Conservation (phyloP, 2,113 vertebrate species). For the Anthoscopus minutus region DNA sequence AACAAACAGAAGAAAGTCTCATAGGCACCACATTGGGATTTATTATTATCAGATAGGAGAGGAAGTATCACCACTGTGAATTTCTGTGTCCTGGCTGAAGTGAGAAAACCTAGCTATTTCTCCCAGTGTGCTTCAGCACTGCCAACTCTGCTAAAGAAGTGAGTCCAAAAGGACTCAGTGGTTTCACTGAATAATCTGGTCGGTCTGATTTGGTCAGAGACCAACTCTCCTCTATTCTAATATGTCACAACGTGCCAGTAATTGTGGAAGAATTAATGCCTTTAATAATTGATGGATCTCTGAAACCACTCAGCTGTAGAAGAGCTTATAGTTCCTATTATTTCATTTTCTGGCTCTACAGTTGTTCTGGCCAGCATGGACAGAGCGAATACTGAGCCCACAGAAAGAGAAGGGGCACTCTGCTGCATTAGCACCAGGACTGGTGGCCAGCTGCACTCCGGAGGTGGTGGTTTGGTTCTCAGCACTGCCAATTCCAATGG, state of each 20-base stretch:
- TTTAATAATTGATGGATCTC: slow-evolving; percentile 38
- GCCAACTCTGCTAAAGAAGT: not conserved
- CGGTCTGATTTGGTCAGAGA: not conserved
- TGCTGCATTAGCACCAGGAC: not conserved
- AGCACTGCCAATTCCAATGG: not conserved
- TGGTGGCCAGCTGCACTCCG: not conserved
- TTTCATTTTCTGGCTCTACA: slow-evolving; percentile 6
- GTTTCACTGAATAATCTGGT: not conserved
- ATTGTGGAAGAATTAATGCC: slow-evolving; percentile 26
- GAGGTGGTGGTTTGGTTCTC: not conserved
- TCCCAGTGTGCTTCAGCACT: not conserved
- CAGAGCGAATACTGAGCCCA: not conserved
- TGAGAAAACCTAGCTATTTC: not conserved
- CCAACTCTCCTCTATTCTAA: not conserved
- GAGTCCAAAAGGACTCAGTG: not conserved
- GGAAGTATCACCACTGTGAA: not conserved
- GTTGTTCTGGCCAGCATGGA: not conserved
- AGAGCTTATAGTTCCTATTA: slow-evolving; percentile 4
- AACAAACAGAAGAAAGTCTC: not conserved
- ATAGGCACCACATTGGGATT: not conserved
- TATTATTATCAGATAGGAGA: not conserved
- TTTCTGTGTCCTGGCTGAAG: not conserved
- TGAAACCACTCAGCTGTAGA: slow-evolving; percentile 16
- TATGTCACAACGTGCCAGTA: not conserved
- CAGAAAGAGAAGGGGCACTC: not conserved